These are phyloP conservation scores for Drosophila trapezifrons DNA, from an alignment of 1,140 invertebrate species.

Conservation along the genomic window DNA sequence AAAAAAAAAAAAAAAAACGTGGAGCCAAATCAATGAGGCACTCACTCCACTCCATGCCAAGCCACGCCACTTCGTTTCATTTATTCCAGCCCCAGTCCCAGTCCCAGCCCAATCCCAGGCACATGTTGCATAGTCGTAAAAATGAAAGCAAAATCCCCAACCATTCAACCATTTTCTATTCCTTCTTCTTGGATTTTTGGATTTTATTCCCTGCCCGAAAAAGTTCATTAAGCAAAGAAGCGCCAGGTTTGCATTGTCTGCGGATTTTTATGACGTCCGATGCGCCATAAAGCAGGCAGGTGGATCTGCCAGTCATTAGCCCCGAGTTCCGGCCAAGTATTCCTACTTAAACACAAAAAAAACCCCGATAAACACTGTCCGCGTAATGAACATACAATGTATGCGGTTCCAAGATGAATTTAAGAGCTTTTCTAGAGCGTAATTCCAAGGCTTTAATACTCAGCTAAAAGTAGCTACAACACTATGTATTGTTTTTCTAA, in stretches of 20 bases:
- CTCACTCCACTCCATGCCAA: too few relatives aligned
- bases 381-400: constrained; percentile 25
- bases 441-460: not conserved
- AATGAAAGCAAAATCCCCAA: constrained; percentile 18
- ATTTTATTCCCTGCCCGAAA: constrained; percentile 11
- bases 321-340: not conserved
- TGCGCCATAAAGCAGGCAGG: constrained; percentile 43
- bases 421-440: not conserved
- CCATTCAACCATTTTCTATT: constrained; percentile 10
- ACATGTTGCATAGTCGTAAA: constrained; percentile 54
- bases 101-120: constrained; percentile 18
- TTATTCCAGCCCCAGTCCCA: not conserved
- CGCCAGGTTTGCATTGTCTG: constrained; percentile 37
- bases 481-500: not conserved
- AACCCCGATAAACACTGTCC: not conserved
- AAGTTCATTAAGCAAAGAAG: constrained; percentile 38
- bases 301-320: constrained; percentile 34
- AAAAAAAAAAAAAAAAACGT: constrained; percentile 6
- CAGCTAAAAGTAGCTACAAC: not conserved
- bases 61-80: constrained; percentile 8
- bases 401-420: constrained; percentile 1
- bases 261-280: constrained; percentile 45
- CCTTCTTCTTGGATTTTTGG: constrained; percentile 8
- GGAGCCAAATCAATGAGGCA: constrained; percentile 43
- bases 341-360: not conserved